These are phyloP conservation scores for Brachionus manjavacas DNA, from an alignment of 1,140 invertebrate species.

Conservation along the genomic window DNA sequence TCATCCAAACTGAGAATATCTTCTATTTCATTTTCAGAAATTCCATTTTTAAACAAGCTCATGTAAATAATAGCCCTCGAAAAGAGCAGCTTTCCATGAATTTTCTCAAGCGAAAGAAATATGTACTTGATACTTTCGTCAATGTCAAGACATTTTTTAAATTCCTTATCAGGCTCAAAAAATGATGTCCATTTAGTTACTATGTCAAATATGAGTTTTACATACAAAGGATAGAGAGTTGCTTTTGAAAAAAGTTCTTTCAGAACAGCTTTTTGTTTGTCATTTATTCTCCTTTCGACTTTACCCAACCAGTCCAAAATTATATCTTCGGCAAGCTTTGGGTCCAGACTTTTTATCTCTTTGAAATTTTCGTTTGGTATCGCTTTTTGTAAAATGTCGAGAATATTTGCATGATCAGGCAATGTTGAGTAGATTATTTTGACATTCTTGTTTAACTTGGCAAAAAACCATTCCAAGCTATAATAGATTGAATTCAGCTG, in stretches of 20 bases:
- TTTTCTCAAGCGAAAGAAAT: not conserved
- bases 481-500: slow-evolving; percentile 46
- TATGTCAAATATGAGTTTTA: slow-evolving; percentile 35
- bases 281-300: not conserved
- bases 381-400: slow-evolving; percentile 47
- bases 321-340: not conserved
- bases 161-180: not conserved
- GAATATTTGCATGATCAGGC: slow-evolving; percentile 45
- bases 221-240: not conserved
- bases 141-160: not conserved
- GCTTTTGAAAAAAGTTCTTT: not conserved
- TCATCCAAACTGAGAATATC: slow-evolving; percentile 54
- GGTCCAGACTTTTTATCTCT: not conserved
- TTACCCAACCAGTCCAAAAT: not conserved
- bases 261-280: not conserved
- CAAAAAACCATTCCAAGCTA: slow-evolving; percentile 53
- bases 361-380: not conserved
- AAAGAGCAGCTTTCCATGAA: not conserved
- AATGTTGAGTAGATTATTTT: slow-evolving; percentile 49
- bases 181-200: slow-evolving; percentile 7
- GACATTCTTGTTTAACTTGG: slow-evolving; percentile 49
- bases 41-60: slow-evolving; percentile 23
- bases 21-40: slow-evolving; percentile 51
- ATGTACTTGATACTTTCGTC: slow-evolving; percentile 2
- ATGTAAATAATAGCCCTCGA: not conserved